Conservation (phyloP, 2,113 vertebrate species). For the Podarcis raffonei region DNA sequence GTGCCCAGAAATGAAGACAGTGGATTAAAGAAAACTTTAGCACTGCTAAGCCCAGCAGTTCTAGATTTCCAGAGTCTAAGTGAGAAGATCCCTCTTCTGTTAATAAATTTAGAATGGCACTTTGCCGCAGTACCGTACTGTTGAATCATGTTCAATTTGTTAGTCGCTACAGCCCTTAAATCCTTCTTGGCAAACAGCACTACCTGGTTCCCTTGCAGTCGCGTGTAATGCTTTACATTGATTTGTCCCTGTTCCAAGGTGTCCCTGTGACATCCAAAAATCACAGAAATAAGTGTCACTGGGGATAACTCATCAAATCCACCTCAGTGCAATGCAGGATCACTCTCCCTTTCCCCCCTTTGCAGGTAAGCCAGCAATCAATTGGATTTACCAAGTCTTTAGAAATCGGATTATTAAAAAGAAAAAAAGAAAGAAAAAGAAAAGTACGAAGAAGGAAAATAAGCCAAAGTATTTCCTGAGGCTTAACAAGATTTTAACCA, state of each 20-base stretch:
- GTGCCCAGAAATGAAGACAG: background rate
- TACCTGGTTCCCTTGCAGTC: background rate
- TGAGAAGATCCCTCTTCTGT: background rate
- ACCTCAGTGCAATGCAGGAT: background rate
- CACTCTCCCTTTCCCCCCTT: background rate
- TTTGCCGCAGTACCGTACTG: background rate
- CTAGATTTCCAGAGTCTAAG: background rate
- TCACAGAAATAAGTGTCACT: background rate
- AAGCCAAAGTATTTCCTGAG: slow-evolving; percentile 1
- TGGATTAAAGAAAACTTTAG: background rate
- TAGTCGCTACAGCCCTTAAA: background rate
- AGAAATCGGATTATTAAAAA: background rate
- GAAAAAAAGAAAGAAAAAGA: background rate
- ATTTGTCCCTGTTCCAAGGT: background rate
- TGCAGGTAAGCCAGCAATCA: background rate
- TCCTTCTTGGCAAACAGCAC: slow-evolving; percentile 1
- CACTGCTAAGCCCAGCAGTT: background rate
- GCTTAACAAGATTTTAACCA: background rate
- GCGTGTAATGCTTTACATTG: background rate
- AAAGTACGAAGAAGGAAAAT: background rate
- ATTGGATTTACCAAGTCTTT: slow-evolving; percentile 9
- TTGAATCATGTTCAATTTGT: slow-evolving; percentile 8
- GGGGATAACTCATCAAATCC: slow-evolving; percentile 2
- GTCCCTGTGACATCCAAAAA: background rate
- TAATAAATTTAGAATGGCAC: slow-evolving; percentile 13